Evolutionary conservation across 2,888 invertebrate genomes (phyloP), one percentile per base, ranked within the genome.

Genomic region (Cryptus armator): DNA sequence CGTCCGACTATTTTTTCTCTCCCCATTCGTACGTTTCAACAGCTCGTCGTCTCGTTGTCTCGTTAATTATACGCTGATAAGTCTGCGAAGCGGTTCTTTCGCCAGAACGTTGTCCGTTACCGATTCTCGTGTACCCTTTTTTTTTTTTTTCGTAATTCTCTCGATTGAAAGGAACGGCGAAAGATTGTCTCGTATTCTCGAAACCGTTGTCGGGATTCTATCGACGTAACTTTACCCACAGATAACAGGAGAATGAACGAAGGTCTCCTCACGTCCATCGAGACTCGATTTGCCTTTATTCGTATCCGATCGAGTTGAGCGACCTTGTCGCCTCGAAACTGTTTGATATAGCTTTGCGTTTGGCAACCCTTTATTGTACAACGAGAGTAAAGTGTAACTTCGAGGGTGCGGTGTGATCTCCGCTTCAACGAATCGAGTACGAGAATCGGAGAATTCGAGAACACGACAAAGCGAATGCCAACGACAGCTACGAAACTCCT

Each of bases 61-160:
- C 90, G 90, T 91, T 92, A 91, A 91, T 92, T 91, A 91, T 88
- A 80, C 86, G 79, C 88, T 88, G 90, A 89, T 90, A 90, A 89
- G 89, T 91, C 82, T 19, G 66, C 66, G 66, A 74, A 68, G 48
- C 68, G 46, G 78, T 6, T 51, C 62, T 46, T 83, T 83, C 78
- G 59, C 16, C 12, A 16, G 9, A 19, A n/a, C 6, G 32, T 37
- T 71, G 19, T 19, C 29, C 80, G 2, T 3, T 24, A 24, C 3
- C 24, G 24, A 24, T 24, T 24, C 24, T 24, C 24, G 24, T 24
- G 2, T 2, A 24, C 24, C 24, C 24, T 3, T 24, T 24, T 24
- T 24, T 24, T 19, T 78, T 66, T 43, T 44, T 66, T 59, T 71
- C 48, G 48, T 32, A 66, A 83, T 79, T 51, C 56, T 48, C 24